Evolutionary conservation across 1,140 invertebrate species (phyloP).

Genomic region (Goniozus legneri): DNA sequence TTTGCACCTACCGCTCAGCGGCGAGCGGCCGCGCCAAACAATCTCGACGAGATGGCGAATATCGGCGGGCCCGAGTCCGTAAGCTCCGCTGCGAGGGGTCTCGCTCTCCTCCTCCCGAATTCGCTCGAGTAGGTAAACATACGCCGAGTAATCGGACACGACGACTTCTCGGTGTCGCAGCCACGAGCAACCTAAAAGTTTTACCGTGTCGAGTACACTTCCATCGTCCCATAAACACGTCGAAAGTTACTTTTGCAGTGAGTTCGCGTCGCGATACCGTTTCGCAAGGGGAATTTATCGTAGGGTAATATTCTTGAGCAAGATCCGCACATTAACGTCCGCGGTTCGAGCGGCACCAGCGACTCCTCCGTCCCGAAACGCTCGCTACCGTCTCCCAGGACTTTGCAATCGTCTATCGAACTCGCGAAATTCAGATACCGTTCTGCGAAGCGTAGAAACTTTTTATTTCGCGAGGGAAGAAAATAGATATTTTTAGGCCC

Average conservation of each 20-base stretch:
- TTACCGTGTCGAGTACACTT: too few relatives aligned
- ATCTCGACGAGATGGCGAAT: conserved; percentile 64
- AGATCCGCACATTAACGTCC: conserved; percentile 25
- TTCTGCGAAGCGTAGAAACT: too few relatives aligned
- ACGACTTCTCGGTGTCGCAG: conserved; percentile 27
- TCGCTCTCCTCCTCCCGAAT: conserved; percentile 60
- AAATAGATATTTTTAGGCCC: too few relatives aligned
- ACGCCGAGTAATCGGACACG: conserved; percentile 52
- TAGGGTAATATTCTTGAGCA: conserved; percentile 18
- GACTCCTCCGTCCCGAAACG: conserved; percentile 22
- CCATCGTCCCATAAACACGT: too few relatives aligned
- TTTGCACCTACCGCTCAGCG: conserved; percentile 57
- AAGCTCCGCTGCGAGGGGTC: too few relatives aligned
- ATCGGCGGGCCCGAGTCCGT: too few relatives aligned
- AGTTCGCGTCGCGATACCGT: conserved; percentile 19
- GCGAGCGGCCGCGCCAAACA: conserved; percentile 67
- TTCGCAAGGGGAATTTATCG: conserved; percentile 14
- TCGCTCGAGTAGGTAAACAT: conserved; percentile 59
- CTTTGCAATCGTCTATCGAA: too few relatives aligned
- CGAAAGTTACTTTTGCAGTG: neutral
- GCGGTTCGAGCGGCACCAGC: conserved; percentile 13
- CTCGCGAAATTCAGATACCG: too few relatives aligned
- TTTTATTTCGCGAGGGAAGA: too few relatives aligned
- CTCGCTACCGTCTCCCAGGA: too few relatives aligned
- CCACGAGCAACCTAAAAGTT: conserved; percentile 42